phyloP scores from a whole-genome alignment of 1,140 invertebrate species.

The Vanessa atalanta region DNA sequence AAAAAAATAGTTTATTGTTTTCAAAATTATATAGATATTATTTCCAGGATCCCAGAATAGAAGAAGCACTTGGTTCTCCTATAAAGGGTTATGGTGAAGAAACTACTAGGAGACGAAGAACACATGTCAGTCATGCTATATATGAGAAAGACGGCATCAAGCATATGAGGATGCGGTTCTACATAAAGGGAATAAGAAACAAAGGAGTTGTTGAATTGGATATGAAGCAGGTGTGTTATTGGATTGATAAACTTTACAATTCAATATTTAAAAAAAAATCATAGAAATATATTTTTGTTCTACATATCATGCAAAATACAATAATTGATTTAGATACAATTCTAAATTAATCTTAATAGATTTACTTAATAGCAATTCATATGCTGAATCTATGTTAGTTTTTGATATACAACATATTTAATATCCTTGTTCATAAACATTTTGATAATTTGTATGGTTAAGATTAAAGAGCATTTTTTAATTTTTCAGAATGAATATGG shows the following conservation, averaged over 20 bases:
- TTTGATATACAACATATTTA: background rate
- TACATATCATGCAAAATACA: no score
- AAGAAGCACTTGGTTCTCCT: slow-evolving; percentile 90
- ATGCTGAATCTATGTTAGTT: background rate
- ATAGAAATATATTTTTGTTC: background rate
- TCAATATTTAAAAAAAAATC: background rate
- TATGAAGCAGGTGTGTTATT: slow-evolving; percentile 87
- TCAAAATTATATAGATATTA: background rate
- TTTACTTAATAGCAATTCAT: background rate
- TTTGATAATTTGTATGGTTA: background rate
- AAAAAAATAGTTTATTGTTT: no score
- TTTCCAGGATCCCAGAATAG: slow-evolving; percentile 84
- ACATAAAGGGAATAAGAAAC: slow-evolving; percentile 90
- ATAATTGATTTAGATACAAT: no score
- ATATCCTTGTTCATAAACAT: slow-evolving; percentile 5
- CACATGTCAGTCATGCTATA: slow-evolving; percentile 86
- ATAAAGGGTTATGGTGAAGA: slow-evolving; percentile 94
- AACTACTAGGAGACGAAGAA: slow-evolving; percentile 87
- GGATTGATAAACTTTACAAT: background rate
- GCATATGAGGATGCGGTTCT: slow-evolving; percentile 91
- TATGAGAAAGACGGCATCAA: slow-evolving; percentile 76
- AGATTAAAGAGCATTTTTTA: background rate
- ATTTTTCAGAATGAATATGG: slow-evolving; percentile 87
- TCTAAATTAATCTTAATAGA: background rate
- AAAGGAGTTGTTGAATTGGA: slow-evolving; percentile 92